A percentile compares a stretch with the other conserved stretches of the same genome.
phyloP scores from a whole-genome alignment of 2,888 invertebrate species.

The Opisthograptis luteolata region DNA sequence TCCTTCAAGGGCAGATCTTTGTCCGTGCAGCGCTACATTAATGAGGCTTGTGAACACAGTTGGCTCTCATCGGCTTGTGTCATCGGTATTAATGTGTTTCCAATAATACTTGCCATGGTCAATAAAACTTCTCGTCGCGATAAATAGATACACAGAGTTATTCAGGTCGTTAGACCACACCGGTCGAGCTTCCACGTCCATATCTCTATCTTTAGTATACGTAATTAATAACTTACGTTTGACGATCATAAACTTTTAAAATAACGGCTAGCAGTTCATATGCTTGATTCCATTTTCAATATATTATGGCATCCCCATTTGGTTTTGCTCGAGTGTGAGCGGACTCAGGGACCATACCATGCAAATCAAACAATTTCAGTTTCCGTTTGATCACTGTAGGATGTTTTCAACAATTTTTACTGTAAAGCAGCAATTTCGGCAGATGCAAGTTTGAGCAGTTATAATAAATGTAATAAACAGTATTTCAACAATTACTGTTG shows the following conservation, averaged over 20 bases:
- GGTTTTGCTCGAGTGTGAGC: too few relatives aligned
- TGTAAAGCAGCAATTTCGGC: too few relatives aligned
- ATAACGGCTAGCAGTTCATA: slow-evolving; percentile 11
- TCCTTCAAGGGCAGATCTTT: slow-evolving; percentile 75
- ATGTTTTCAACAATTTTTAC: too few relatives aligned
- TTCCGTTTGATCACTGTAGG: too few relatives aligned
- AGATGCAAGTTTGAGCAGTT: too few relatives aligned
- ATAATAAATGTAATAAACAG: too few relatives aligned
- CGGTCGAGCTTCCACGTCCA: slow-evolving; percentile 44
- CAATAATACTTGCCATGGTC: slow-evolving; percentile 74
- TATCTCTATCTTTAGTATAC: slow-evolving; percentile 18
- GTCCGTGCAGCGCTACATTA: slow-evolving; percentile 66
- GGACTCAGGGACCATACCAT: too few relatives aligned
- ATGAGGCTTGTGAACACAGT: slow-evolving; percentile 77
- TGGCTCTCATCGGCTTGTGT: slow-evolving; percentile 80
- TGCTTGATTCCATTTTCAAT: slow-evolving; percentile 1
- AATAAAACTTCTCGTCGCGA: slow-evolving; percentile 74
- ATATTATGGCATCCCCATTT: background rate
- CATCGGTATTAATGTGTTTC: slow-evolving; percentile 80
- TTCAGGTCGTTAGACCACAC: slow-evolving; percentile 72
- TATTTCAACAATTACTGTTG: too few relatives aligned
- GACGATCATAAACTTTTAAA: slow-evolving; percentile 15
- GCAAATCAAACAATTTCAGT: too few relatives aligned
- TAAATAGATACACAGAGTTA: slow-evolving; percentile 62
- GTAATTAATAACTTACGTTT: slow-evolving; percentile 14